Evolutionary conservation across 2,888 invertebrate species (phyloP).

Genomic region (Leptogaster cylindrica): DNA sequence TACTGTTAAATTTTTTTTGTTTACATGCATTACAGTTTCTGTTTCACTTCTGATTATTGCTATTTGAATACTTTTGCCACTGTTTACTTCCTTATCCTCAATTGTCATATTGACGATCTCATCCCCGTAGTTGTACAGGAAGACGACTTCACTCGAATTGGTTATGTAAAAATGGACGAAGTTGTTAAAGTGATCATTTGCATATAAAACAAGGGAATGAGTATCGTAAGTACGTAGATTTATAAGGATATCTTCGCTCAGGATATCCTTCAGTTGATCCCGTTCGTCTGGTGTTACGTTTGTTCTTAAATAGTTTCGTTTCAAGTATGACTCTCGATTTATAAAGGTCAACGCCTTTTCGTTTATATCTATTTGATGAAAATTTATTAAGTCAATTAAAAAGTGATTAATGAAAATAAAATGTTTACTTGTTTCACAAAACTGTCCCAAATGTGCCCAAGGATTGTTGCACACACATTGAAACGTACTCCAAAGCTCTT

Average conservation of each 20-base stretch:
- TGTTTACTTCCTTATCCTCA: slow-evolving; percentile 75
- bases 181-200: slow-evolving; percentile 91
- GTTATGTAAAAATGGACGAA: slow-evolving; percentile 88
- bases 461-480: slow-evolving; percentile 91
- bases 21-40: slow-evolving; percentile 80
- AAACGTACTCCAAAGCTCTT: slow-evolving; percentile 91
- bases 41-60: slow-evolving; percentile 79
- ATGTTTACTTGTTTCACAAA: slow-evolving; percentile 86
- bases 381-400: background rate
- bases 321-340: slow-evolving; percentile 78
- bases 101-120: slow-evolving; percentile 82
- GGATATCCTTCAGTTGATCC: slow-evolving; percentile 71
- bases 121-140: slow-evolving; percentile 82
- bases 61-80: slow-evolving; percentile 85
- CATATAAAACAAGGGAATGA: slow-evolving; percentile 83
- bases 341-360: slow-evolving; percentile 87
- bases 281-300: slow-evolving; percentile 69
- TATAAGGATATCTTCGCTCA: slow-evolving; percentile 81
- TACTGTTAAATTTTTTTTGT: slow-evolving; percentile 75
- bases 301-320: slow-evolving; percentile 77
- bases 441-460: slow-evolving; percentile 89
- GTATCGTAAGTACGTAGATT: slow-evolving; percentile 87
- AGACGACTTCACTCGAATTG: slow-evolving; percentile 79
- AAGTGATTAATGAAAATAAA: slow-evolving; percentile 17
- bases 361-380: slow-evolving; percentile 78